Conservation (phyloP, 2,113 vertebrate species). For the Tringa solitaria region DNA sequence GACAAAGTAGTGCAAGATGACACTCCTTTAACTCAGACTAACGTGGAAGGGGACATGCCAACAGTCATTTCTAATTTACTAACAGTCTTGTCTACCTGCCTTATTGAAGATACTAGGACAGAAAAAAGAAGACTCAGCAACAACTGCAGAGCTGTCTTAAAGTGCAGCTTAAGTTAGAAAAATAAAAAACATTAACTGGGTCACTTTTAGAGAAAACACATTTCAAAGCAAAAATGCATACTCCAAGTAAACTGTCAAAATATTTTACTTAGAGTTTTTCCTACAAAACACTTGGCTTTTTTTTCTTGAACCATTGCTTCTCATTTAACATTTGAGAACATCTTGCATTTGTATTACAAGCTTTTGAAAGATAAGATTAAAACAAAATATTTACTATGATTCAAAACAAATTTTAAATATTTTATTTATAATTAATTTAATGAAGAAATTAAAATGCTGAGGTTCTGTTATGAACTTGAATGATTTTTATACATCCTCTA, state of each 20-base stretch:
- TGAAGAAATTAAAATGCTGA: neutral
- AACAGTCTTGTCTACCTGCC: accelerated
- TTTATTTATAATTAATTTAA: neutral
- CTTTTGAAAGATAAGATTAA: neutral
- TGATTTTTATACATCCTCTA: neutral
- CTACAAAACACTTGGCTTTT: neutral
- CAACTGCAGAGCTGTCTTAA: neutral
- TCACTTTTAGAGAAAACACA: neutral
- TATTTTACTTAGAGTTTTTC: neutral
- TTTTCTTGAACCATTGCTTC: neutral
- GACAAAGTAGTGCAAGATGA: neutral
- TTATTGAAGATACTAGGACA: neutral
- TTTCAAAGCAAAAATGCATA: neutral
- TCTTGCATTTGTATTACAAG: neutral
- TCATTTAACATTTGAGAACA: neutral
- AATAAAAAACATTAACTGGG: accelerated
- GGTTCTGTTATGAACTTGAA: neutral
- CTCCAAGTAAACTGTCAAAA: too few species aligned
- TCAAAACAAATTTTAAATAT: neutral
- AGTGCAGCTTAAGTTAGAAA: neutral
- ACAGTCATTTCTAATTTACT: neutral
- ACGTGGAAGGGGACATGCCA: neutral
- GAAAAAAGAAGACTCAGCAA: neutral
- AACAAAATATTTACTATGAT: neutral
- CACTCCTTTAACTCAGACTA: neutral